Conservation (phyloP, 2,888 invertebrate species). For the Zaprionus bogoriensis region DNA sequence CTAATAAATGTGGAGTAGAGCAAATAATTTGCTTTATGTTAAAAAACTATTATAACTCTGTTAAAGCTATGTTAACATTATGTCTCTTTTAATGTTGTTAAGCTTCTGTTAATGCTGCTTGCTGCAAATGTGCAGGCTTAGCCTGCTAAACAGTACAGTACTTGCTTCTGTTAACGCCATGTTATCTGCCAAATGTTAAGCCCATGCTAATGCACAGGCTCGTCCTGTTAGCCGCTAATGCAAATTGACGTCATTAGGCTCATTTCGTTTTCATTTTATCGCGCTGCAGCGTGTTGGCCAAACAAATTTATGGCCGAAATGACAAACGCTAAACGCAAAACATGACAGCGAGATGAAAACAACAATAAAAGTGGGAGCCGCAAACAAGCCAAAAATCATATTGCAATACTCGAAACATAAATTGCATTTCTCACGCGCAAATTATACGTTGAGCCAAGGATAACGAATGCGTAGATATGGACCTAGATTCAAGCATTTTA, state of each 20-base stretch:
- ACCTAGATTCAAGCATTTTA: constrained; percentile 81
- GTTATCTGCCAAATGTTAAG: neutral
- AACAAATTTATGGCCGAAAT: constrained; percentile 48
- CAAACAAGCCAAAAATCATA: constrained; percentile 15
- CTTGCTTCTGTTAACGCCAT: too few species aligned
- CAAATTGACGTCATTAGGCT: constrained; percentile 55
- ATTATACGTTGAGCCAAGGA: constrained; percentile 70
- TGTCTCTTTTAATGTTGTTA: too few species aligned
- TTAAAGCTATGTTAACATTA: too few species aligned
- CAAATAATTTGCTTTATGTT: too few species aligned
- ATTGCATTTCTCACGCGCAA: constrained; percentile 49
- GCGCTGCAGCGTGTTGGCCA: constrained; percentile 39
- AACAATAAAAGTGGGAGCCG: constrained; percentile 10
- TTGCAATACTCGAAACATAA: constrained; percentile 50
- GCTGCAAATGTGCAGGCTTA: too few species aligned
- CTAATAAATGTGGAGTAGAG: too few species aligned
- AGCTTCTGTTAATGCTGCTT: too few species aligned
- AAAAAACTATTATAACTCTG: too few species aligned
- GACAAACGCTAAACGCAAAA: constrained; percentile 23
- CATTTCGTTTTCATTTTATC: constrained; percentile 25
- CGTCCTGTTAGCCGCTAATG: too few species aligned
- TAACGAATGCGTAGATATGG: constrained; percentile 81
- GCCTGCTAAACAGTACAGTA: too few species aligned
- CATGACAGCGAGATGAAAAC: neutral
- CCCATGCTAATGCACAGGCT: constrained; percentile 1